Percentiles rank a stretch among this genome's conserved stretches.
These are phyloP conservation scores for Pandemis corylana DNA, from an alignment of 2,888 invertebrate genomes.

Conservation along the genomic window DNA sequence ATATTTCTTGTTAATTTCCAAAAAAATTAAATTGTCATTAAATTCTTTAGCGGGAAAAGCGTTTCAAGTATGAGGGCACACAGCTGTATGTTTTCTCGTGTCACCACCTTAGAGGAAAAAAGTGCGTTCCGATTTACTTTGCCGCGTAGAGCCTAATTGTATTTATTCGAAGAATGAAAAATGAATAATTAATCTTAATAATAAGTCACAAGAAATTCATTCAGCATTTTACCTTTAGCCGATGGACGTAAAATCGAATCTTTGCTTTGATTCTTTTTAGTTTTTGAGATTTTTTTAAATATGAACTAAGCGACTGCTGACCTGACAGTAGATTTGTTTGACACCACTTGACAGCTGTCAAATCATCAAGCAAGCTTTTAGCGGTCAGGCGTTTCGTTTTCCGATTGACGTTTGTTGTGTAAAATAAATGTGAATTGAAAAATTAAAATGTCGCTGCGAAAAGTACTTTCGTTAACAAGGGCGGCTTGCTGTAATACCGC, in stretches of 20 bases:
- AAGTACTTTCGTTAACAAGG: conserved; percentile 71
- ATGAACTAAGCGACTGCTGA: no score
- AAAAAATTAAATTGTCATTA: no score
- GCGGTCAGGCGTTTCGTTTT: conserved; percentile 36
- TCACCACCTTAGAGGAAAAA: neutral
- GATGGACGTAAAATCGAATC: no score
- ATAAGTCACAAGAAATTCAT: no score
- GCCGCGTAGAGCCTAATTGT: neutral
- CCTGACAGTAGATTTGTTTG: conserved; percentile 28
- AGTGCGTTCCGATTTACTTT: neutral
- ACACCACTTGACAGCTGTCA: conserved; percentile 4
- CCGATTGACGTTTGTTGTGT: conserved; percentile 53
- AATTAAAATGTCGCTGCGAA: conserved; percentile 74
- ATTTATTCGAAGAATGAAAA: no score
- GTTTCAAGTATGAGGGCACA: neutral
- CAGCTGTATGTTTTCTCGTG: neutral
- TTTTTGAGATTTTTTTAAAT: no score
- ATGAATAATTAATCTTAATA: no score
- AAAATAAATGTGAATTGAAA: conserved; percentile 58
- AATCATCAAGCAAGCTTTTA: neutral
- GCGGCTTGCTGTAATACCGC: conserved; percentile 64
- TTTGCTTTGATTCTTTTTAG: no score
- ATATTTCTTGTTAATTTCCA: no score
- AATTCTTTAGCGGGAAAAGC: no score
- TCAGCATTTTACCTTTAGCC: no score